A percentile compares a stretch with the other conserved stretches of the same genome.
phyloP scores from a whole-genome alignment of 2,797 vertebrate genomes.

The Brachyalestes nurse region DNA sequence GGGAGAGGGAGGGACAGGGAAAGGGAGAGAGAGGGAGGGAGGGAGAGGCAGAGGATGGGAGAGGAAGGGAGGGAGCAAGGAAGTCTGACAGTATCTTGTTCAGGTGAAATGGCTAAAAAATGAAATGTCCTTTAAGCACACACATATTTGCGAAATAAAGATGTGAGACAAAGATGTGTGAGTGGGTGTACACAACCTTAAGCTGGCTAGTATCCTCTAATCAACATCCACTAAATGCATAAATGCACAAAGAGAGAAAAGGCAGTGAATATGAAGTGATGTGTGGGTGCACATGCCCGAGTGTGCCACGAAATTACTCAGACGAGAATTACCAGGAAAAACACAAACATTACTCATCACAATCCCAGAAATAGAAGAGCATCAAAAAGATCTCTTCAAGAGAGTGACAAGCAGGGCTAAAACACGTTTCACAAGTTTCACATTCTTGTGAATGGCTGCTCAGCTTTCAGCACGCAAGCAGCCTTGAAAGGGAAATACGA shows the following conservation, averaged over 20 bases:
- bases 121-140: background rate
- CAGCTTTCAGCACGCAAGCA: too few relatives aligned
- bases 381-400: constrained; percentile 13
- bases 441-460: background rate
- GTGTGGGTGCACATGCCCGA: background rate
- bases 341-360: background rate
- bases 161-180: too few relatives aligned
- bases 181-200: background rate
- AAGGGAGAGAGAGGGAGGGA: background rate
- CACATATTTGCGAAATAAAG: background rate
- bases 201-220: constrained; percentile 1
- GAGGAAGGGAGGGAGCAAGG: background rate
- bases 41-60: background rate
- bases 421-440: background rate
- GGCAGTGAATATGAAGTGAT: constrained; percentile 16
- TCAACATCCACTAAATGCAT: constrained; percentile 2
- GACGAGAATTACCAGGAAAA: background rate
- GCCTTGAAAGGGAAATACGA: too few relatives aligned
- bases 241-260: constrained; percentile 3
- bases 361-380: constrained; percentile 6
- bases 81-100: background rate
- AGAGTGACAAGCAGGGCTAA: background rate
- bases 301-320: constrained; percentile 22
- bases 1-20: too few relatives aligned
- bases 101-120: background rate